These are phyloP conservation scores for Mnemiopsis leidyi DNA, from an alignment of 37 sponge, comb jelly and placozoan species.

Conservation along the genomic window DNA sequence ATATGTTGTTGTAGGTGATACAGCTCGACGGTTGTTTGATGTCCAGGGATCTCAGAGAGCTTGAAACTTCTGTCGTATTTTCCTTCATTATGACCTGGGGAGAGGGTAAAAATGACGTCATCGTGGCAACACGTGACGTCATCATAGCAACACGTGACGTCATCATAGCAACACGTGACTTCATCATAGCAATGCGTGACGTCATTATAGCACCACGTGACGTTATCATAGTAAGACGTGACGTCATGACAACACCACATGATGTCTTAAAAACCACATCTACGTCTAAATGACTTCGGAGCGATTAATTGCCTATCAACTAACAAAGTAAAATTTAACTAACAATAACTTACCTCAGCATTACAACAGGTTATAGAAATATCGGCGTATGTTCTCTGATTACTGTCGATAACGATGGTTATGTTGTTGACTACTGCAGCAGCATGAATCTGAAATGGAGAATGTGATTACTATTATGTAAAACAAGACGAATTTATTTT, in stretches of 20 bases:
- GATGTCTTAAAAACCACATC: too few relatives aligned
- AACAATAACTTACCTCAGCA: slow-evolving; percentile 12
- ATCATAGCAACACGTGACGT: background rate
- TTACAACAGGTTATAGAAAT: slow-evolving; percentile 12
- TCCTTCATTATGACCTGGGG: slow-evolving; percentile 17
- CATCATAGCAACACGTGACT: background rate
- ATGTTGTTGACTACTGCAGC: slow-evolving; percentile 44
- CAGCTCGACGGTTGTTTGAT: background rate
- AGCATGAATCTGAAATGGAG: slow-evolving; percentile 1
- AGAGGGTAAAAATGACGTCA: background rate
- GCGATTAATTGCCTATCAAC: too few relatives aligned
- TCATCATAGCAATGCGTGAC: background rate
- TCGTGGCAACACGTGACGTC: background rate
- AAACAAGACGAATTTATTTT: too few relatives aligned
- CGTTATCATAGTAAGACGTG: background rate
- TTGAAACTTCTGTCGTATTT: background rate
- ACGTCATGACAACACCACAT: background rate
- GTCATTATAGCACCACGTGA: background rate
- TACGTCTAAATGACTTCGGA: background rate
- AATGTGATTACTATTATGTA: too few relatives aligned
- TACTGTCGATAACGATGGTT: background rate
- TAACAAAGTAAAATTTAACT: too few relatives aligned
- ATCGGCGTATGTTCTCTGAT: slow-evolving; percentile 6
- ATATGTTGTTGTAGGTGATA: background rate
- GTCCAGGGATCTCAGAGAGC: slow-evolving; percentile 39